Base-by-base conservation (phyloP, 2,113 vertebrate genomes). In the Pelvicachromis taeniatus region DNA sequence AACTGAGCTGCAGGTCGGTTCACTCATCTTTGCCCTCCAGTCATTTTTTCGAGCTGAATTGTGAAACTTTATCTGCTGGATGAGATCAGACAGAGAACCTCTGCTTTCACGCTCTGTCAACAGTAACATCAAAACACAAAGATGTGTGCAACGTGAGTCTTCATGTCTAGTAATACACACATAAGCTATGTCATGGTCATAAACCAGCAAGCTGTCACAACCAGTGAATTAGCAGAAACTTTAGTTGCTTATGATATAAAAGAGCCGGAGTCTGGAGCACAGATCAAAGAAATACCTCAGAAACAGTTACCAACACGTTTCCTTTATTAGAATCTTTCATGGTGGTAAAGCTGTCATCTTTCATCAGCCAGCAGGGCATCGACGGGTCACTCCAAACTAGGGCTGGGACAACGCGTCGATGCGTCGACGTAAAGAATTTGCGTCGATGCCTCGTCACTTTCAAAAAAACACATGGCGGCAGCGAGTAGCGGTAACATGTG, bases 31-130 rank as follows among this genome's bases (percentile, higher is more conserved):
- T 65, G 26, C 38, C 75, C 40, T n/a, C 7, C 12, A 42, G 63
- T 26, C 54, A n/a, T 50, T 26, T 9, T 80, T 61, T 19, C 75
- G 33, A 38, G n/a, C 26, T 80, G 17, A 54, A 59, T 55, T 23
- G 26, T 88, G 56, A 81, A 87, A 77, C 38, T 5, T 38, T 19
- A 48, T 38, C 68, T 21, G 4, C 26, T 7, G 77, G 81, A 84
- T 80, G 81, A 55, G 55, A 55, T 55, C 65, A 87, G 54, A 84
- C 81, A 55, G 77, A 50, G 48, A 9, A 55, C 50, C 65, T 63
- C 54, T 2, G 58, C 31, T 80, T 80, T 80, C 81, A 79, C 50
- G 4, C 2, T 55, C 9, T 70, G 38, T 33, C 23, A 5, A 13
- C 9, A 1, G 38, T 55, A 19, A 31, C 68, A 10, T 7, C 59